phyloP scores from a whole-genome alignment of 2,888 invertebrate genomes.

The Apotomis turbidana region DNA sequence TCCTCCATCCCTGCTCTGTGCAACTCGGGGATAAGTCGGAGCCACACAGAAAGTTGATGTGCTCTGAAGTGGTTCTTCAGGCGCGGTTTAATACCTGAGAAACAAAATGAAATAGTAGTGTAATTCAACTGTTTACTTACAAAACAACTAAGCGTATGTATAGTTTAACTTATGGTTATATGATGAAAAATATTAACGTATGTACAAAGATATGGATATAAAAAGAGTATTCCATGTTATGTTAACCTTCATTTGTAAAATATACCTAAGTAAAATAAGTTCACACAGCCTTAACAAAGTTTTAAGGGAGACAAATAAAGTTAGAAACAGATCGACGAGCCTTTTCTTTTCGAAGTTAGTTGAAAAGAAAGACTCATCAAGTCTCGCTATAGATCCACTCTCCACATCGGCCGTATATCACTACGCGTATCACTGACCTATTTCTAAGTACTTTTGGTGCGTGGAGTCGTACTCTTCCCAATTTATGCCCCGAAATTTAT shows the following conservation, averaged over 20 bases:
- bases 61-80: conserved; percentile 97
- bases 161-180: no score
- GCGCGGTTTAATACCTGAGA: conserved; percentile 93
- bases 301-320: conserved; percentile 9
- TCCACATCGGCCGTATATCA: conserved; percentile 36
- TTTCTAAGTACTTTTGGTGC: conserved; percentile 96
- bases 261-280: background rate
- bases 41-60: conserved; percentile 97
- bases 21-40: conserved; percentile 95
- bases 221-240: no score
- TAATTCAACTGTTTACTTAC: no score
- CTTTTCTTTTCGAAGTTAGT: conserved; percentile 33
- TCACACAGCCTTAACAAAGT: background rate
- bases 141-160: no score
- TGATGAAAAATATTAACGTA: background rate
- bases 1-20: conserved; percentile 95
- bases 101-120: conserved; percentile 50
- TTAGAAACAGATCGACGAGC: conserved; percentile 12
- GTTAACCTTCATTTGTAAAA: background rate
- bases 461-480: conserved; percentile 97
- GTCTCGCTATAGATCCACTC: conserved; percentile 25
- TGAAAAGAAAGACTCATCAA: conserved; percentile 34
- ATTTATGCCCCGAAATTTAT: conserved; percentile 90
- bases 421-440: conserved; percentile 85
- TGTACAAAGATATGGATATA: no score